Conservation (phyloP, 2,113 vertebrate genomes). For the Salminus brasiliensis region DNA sequence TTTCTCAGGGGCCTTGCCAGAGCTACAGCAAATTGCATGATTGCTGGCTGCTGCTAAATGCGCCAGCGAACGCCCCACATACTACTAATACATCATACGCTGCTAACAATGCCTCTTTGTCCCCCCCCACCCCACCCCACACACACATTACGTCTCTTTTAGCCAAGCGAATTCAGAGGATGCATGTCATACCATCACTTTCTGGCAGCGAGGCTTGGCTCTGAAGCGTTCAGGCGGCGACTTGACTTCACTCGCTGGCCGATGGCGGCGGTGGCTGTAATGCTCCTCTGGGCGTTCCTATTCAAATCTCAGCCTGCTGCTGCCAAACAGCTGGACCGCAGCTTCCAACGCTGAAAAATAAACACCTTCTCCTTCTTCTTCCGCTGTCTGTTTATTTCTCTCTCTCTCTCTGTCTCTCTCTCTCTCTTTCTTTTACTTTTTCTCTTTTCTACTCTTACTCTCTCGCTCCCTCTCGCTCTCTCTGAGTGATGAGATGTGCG, state of each 20-base stretch:
- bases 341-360: constrained; percentile 47
- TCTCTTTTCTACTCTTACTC: constrained; percentile 26
- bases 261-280: constrained; percentile 44
- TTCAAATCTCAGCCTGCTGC: constrained; percentile 47
- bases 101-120: constrained; percentile 48
- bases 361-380: constrained; percentile 47
- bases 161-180: constrained; percentile 29
- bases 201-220: constrained; percentile 31
- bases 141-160: constrained; percentile 5
- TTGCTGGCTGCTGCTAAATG: constrained; percentile 12
- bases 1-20: constrained; percentile 1
- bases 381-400: constrained; percentile 19
- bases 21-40: constrained; percentile 23
- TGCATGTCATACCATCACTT: constrained; percentile 50
- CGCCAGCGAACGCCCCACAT: constrained; percentile 24
- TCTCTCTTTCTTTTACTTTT: constrained; percentile 38
- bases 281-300: constrained; percentile 50
- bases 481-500: constrained; percentile 52
- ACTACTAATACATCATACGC: constrained; percentile 22
- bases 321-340: constrained; percentile 54
- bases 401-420: background rate
- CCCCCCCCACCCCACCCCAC: too few relatives aligned
- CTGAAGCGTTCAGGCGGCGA: constrained; percentile 21
- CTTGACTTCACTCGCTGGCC: constrained; percentile 47
- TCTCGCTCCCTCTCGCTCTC: background rate